These are phyloP conservation scores for Nomada flava DNA, from an alignment of 2,888 invertebrate genomes.

Conservation along the genomic window DNA sequence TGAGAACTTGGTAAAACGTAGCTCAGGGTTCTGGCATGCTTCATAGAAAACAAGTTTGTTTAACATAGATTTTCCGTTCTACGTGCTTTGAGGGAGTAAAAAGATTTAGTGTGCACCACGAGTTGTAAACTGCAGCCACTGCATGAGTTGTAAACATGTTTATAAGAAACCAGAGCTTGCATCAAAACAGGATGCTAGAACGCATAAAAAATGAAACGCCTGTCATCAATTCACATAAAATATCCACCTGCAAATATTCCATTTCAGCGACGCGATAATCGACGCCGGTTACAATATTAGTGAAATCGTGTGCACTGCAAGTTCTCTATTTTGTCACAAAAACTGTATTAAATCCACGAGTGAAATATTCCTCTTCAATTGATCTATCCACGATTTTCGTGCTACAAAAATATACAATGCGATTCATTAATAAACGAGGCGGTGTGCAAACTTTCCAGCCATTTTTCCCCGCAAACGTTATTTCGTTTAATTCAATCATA, in stretches of 20 bases:
- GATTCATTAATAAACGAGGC: too few relatives aligned
- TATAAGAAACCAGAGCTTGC: background rate
- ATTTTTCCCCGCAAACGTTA: too few relatives aligned
- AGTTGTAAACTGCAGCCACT: background rate
- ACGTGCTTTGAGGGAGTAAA: background rate
- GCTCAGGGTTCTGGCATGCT: background rate
- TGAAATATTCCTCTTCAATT: too few relatives aligned
- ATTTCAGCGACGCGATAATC: too few relatives aligned
- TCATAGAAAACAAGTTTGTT: conserved; percentile 4
- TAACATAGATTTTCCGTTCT: background rate
- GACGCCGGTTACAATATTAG: too few relatives aligned
- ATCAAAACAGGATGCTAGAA: background rate
- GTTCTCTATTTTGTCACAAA: too few relatives aligned
- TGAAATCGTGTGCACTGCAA: too few relatives aligned
- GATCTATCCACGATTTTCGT: too few relatives aligned
- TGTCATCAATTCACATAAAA: background rate
- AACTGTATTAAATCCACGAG: too few relatives aligned
- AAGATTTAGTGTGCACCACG: background rate
- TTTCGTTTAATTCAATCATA: too few relatives aligned
- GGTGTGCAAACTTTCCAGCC: too few relatives aligned
- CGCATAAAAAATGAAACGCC: background rate
- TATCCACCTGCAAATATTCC: background rate
- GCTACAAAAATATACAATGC: too few relatives aligned
- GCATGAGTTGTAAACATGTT: conserved; percentile 20
- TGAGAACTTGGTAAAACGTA: background rate